These are phyloP conservation scores for Hoplostethus atlanticus DNA, from an alignment of 2,797 vertebrate genomes.

Conservation along the genomic window DNA sequence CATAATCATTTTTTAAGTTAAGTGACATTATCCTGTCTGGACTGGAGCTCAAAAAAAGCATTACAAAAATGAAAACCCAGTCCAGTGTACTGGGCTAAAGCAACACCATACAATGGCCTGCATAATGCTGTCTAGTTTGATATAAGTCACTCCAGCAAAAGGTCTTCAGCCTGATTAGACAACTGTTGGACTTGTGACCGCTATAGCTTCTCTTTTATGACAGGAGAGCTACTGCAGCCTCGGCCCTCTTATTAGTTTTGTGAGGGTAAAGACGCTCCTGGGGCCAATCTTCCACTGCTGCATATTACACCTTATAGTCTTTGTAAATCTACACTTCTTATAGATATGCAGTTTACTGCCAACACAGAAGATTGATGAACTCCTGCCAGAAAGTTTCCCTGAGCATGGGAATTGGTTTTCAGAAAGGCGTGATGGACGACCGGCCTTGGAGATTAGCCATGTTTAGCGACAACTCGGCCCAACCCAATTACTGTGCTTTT, in stretches of 20 bases:
- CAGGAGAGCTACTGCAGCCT: neutral
- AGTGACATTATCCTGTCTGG: neutral
- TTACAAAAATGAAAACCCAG: neutral
- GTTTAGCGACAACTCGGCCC: slow-evolving; percentile 47
- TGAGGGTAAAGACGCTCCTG: slow-evolving; percentile 32
- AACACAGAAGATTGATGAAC: slow-evolving; percentile 38
- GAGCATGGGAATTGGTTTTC: slow-evolving; percentile 27
- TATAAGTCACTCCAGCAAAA: neutral
- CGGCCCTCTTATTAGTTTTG: slow-evolving; percentile 5
- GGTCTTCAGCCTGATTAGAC: neutral
- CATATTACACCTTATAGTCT: slow-evolving; percentile 4
- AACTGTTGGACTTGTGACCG: neutral
- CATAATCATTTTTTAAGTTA: slow-evolving; percentile 12
- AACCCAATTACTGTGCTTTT: slow-evolving; percentile 42
- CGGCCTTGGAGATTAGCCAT: slow-evolving; percentile 38
- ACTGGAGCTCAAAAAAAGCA: neutral
- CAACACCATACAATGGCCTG: neutral
- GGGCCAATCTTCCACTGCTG: slow-evolving; percentile 4
- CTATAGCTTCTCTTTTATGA: neutral
- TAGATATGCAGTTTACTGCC: slow-evolving; percentile 19
- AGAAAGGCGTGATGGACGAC: slow-evolving; percentile 20
- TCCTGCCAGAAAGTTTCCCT: slow-evolving; percentile 14
- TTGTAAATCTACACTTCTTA: slow-evolving; percentile 38
- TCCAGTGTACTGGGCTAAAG: neutral
- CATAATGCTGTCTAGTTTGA: neutral